Conservation (phyloP, 2,797 vertebrate genomes). For the Lemur catta region DNA sequence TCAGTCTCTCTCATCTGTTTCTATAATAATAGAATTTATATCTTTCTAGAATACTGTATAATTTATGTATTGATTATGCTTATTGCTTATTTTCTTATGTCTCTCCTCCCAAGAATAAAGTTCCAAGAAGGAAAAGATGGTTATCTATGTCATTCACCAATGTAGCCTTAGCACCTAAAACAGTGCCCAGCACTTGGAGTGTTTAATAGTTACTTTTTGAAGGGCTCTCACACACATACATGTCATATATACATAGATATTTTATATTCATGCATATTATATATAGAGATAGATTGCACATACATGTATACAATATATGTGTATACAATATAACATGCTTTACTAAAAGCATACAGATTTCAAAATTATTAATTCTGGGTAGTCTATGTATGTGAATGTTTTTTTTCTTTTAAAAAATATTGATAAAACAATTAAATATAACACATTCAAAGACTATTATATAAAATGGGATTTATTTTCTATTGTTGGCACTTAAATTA, state of each 20-base stretch:
- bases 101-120: neutral
- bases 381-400: neutral
- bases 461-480: neutral
- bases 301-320: neutral
- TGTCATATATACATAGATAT: neutral
- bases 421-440: neutral
- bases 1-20: neutral
- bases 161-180: neutral
- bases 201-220: neutral
- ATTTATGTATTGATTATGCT: neutral
- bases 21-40: neutral
- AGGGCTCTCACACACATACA: neutral
- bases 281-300: too few relatives aligned
- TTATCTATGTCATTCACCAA: neutral
- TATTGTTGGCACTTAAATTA: neutral
- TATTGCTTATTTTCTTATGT: neutral
- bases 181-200: accelerated
- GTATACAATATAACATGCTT: neutral
- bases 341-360: neutral
- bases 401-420: neutral
- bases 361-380: neutral
- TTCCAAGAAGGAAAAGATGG: neutral
- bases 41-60: neutral
- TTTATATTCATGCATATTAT: neutral
- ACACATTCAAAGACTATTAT: neutral